Conservation (phyloP, 2,888 invertebrate genomes). For the Bursaphelenchus okinawaensis region DNA sequence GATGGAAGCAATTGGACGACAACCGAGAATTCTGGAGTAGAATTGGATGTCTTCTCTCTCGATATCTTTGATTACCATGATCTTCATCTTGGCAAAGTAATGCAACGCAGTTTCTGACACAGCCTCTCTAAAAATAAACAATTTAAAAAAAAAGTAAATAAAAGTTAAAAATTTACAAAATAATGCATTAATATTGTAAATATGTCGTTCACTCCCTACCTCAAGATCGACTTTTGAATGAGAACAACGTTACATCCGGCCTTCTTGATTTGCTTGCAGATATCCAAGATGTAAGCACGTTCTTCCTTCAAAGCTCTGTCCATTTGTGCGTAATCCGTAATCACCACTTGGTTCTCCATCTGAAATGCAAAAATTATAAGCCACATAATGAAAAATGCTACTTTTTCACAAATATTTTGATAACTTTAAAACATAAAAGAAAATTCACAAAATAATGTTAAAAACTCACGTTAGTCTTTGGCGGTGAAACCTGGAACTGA, state of each 20-base stretch:
- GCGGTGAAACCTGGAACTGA: conserved; percentile 98
- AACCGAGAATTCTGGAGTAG: conserved; percentile 71
- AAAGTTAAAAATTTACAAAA: too few species aligned
- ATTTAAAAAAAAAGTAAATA: neutral
- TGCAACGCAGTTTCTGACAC: conserved; percentile 93
- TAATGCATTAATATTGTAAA: neutral
- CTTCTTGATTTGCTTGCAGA: conserved; percentile 97
- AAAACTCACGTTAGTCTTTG: conserved; percentile 84
- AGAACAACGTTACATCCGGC: conserved; percentile 93
- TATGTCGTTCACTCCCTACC: conserved; percentile 62
- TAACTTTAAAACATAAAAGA: neutral
- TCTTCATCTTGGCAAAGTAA: conserved; percentile 96
- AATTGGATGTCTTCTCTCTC: conserved; percentile 97
- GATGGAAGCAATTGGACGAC: conserved; percentile 86
- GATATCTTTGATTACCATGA: conserved; percentile 93
- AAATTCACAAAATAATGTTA: neutral
- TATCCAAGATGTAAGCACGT: conserved; percentile 90
- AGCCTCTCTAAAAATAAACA: conserved; percentile 71
- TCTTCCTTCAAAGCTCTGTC: conserved; percentile 95
- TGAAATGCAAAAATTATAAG: too few species aligned
- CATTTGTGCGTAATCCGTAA: conserved; percentile 99
- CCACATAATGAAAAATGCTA: too few species aligned
- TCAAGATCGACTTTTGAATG: conserved; percentile 75
- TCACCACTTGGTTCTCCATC: conserved; percentile 87
- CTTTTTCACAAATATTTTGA: neutral